Base-by-base conservation (phyloP, 1,140 invertebrate genomes). In the Drosophila willistoni region DNA sequence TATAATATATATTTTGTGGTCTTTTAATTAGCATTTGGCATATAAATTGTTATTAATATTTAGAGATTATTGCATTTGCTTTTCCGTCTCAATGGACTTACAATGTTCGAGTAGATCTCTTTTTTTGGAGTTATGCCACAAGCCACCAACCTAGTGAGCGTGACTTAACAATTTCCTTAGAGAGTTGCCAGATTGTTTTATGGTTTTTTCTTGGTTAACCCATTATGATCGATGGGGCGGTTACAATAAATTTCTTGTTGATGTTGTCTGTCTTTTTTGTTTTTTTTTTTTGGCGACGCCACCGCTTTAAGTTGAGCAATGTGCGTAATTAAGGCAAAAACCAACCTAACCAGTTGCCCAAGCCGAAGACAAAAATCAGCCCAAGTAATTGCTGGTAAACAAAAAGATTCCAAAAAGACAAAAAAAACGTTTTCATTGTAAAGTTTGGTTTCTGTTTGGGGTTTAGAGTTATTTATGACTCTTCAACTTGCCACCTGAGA, bases 141-240 rank as follows among this genome's bases (percentile, higher is more conserved):
- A 22, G 44, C 44, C 14, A 47, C 44, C 3, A 17, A 1, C 17
- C 36, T 39, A 17, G 22, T 25, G 3, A 68, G 77, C 81, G 82
- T 84, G 81, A 80, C 81, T 80, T 25, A 54, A 44, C 72, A 67
- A 76, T 69, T 79, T 79, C 61, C 72, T 63, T 19, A 13, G 3
- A 42, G 68, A 41, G 68, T 75, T 75, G 68, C 73, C 63, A 67
- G 68, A 75, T 44, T 22, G 29, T 62, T 39, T 59, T 22, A 10
- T 7, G 14, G 13, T n/a, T n/a, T 5, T 33, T 57, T 22, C 12
- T 25, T 25, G 51, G 55, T 14, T 47, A 47, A 47, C 44, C 44
- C 44, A 60, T 36, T 60, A 25, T 44, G 60, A 62, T 44, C 36
- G 22, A 41, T 62, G 36, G 39, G 34, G 44, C 44, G 44, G 44